Conservation (phyloP, 1,140 invertebrate genomes). For the Lepidurus couesii region DNA sequence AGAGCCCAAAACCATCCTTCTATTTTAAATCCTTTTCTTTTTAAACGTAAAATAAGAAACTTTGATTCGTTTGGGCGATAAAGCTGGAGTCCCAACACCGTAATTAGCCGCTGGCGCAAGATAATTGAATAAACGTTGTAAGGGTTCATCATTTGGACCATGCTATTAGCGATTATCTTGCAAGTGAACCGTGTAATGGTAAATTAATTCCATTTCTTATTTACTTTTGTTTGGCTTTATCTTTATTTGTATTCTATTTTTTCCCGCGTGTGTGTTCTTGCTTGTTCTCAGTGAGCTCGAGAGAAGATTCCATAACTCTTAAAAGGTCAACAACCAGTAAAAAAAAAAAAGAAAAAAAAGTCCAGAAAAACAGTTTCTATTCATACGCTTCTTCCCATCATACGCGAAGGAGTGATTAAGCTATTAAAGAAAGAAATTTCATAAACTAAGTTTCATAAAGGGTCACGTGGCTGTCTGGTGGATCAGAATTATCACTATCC, state of each 20-base stretch:
- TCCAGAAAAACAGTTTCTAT: too few species aligned
- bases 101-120: not conserved
- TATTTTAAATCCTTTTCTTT: not conserved
- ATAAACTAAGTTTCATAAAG: too few species aligned
- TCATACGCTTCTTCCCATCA: too few species aligned
- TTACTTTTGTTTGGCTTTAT: not conserved
- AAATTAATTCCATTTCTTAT: not conserved
- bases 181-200: not conserved
- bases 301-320: not conserved
- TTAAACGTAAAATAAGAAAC: not conserved
- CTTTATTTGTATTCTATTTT: not conserved
- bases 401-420: too few species aligned
- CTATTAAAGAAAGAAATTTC: too few species aligned
- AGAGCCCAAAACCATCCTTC: not conserved
- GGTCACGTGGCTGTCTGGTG: too few species aligned
- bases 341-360: not conserved
- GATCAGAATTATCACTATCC: too few species aligned
- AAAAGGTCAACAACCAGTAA: not conserved
- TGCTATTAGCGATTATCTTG: not conserved
- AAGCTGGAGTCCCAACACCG: not conserved
- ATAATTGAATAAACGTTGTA: not conserved
- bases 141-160: not conserved
- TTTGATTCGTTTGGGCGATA: not conserved
- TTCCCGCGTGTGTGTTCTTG: too few species aligned
- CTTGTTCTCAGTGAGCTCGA: not conserved